phyloP scores from a whole-genome alignment of 2,888 invertebrate species.

The Mantis religiosa region DNA sequence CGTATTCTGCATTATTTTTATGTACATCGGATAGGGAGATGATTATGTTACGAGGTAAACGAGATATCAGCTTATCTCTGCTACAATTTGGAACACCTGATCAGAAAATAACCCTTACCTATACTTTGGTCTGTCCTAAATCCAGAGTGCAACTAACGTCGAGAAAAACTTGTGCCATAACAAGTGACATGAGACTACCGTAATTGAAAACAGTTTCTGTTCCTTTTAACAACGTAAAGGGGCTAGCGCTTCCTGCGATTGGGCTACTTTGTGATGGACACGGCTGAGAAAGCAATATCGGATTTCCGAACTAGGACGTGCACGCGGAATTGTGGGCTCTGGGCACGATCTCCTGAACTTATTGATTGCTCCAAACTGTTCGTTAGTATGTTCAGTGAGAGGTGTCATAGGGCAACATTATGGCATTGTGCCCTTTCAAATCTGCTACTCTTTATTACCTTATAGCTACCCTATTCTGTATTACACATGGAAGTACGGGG shows the following conservation, averaged over 20 bases:
- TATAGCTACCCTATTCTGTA: no score
- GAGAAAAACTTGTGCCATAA: neutral
- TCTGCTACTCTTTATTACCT: no score
- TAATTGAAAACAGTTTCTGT: neutral
- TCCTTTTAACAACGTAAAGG: neutral
- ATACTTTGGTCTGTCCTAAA: no score
- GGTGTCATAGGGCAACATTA: neutral
- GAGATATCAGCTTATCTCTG: no score
- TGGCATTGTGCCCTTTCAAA: neutral
- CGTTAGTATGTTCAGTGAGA: neutral
- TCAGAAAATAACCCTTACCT: no score
- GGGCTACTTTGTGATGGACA: neutral
- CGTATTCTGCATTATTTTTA: no score
- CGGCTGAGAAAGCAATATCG: constrained; percentile 12
- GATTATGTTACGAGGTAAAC: no score
- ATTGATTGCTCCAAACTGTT: neutral
- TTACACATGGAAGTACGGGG: no score
- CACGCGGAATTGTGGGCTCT: neutral
- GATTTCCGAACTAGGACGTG: neutral
- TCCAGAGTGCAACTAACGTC: neutral
- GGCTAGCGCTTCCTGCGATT: neutral
- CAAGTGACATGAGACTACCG: neutral
- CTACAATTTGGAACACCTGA: no score
- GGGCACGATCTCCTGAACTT: neutral
- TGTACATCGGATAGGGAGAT: no score